Evolutionary conservation across 2,113 vertebrate species (phyloP).

Genomic region (Erinaceus europaeus): DNA sequence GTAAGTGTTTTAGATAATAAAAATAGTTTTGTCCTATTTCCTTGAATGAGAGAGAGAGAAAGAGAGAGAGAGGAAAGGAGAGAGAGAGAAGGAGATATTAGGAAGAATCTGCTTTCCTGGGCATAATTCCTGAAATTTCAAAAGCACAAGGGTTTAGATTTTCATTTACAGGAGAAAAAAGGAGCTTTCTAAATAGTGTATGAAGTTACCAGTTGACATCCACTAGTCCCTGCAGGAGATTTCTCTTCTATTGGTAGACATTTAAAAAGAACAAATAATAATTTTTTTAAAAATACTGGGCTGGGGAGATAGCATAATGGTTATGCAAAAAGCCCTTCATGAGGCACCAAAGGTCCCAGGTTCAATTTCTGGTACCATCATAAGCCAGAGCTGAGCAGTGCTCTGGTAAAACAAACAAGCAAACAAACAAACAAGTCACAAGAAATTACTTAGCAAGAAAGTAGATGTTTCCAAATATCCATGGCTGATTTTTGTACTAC

Average conservation of each 20-base stretch:
- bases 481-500: not conserved
- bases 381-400: too few relatives aligned
- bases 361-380: too few relatives aligned
- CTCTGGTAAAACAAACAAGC: too few relatives aligned
- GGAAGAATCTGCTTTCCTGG: not conserved
- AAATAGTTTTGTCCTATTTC: slow-evolving; percentile 57
- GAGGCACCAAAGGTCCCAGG: too few relatives aligned
- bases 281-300: too few relatives aligned
- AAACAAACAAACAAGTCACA: too few relatives aligned
- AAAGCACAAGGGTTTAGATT: not conserved
- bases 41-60: slow-evolving; percentile 43
- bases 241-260: slow-evolving; percentile 55
- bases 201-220: slow-evolving; percentile 59
- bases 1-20: slow-evolving; percentile 31
- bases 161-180: slow-evolving; percentile 27
- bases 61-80: not conserved
- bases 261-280: slow-evolving; percentile 45
- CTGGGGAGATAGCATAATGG: too few relatives aligned
- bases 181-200: not conserved
- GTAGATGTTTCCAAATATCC: not conserved
- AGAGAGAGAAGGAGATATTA: not conserved
- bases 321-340: too few relatives aligned
- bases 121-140: slow-evolving; percentile 39
- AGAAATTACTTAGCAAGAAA: too few relatives aligned
- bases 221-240: slow-evolving; percentile 15